Percentiles rank a stretch among this genome's conserved stretches.
Conservation (phyloP, 2,888 invertebrate species). For the Microplitis manilae region DNA sequence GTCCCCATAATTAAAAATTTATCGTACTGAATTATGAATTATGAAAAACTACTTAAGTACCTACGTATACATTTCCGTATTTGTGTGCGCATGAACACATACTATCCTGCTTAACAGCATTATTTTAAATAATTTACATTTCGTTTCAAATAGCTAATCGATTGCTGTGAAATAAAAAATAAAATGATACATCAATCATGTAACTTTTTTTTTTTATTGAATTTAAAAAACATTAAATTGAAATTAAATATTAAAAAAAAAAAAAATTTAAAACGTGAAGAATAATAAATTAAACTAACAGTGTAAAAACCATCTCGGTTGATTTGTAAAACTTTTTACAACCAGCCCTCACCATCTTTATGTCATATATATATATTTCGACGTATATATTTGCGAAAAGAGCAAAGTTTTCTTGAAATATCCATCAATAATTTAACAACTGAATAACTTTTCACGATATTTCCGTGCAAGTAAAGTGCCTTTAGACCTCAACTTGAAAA, state of each 20-base stretch:
- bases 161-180: no score
- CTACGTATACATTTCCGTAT: no score
- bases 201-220: no score
- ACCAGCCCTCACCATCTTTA: slow-evolving; percentile 12
- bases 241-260: slow-evolving; percentile 16
- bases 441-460: slow-evolving; percentile 23
- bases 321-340: slow-evolving; percentile 40
- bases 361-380: neutral
- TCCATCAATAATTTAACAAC: slow-evolving; percentile 45
- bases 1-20: no score
- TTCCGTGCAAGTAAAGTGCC: slow-evolving; percentile 8
- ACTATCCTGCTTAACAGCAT: no score
- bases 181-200: no score
- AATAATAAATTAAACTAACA: slow-evolving; percentile 15
- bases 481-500: slow-evolving; percentile 1
- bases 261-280: neutral
- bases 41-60: no score
- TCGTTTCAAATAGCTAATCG: no score
- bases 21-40: no score
- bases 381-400: slow-evolving; percentile 10
- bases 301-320: slow-evolving; percentile 16
- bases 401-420: slow-evolving; percentile 45
- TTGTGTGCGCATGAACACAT: no score
- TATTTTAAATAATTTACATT: no score
- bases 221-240: neutral